phyloP scores from a whole-genome alignment of 1,140 invertebrate species.

The Cecropterus lyciades region DNA sequence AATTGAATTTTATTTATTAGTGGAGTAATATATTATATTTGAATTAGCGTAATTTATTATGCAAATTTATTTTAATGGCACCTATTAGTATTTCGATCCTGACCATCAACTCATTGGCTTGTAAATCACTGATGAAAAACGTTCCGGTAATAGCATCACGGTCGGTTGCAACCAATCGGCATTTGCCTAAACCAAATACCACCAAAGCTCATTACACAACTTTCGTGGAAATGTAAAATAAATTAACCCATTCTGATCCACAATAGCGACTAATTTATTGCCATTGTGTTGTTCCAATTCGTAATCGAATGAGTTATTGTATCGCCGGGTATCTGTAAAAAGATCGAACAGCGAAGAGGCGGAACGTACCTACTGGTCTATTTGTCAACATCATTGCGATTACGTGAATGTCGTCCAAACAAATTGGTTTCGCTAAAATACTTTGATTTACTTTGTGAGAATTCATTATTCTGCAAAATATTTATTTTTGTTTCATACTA shows the following conservation, averaged over 20 bases:
- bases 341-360: slow-evolving; percentile 77
- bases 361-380: slow-evolving; percentile 60
- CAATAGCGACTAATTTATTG: slow-evolving; percentile 49
- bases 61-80: not conserved
- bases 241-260: slow-evolving; percentile 30
- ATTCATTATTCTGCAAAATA: not conserved
- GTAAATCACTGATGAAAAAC: slow-evolving; percentile 32
- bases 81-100: not conserved
- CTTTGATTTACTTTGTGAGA: slow-evolving; percentile 34
- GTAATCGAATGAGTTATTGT: slow-evolving; percentile 72
- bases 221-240: slow-evolving; percentile 38
- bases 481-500: too few species aligned
- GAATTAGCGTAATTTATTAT: not conserved
- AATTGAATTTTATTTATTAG: too few species aligned
- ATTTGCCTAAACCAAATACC: slow-evolving; percentile 19
- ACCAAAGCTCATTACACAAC: slow-evolving; percentile 22
- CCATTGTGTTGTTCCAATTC: slow-evolving; percentile 51
- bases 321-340: slow-evolving; percentile 59
- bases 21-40: too few species aligned
- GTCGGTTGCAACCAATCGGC: slow-evolving; percentile 1
- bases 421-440: slow-evolving; percentile 73
- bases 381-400: slow-evolving; percentile 82
- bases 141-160: slow-evolving; percentile 2
- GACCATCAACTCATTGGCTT: slow-evolving; percentile 20
- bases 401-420: slow-evolving; percentile 73